Base-by-base conservation (phyloP, 2,113 vertebrate species). In the Cichladusa arquata region DNA sequence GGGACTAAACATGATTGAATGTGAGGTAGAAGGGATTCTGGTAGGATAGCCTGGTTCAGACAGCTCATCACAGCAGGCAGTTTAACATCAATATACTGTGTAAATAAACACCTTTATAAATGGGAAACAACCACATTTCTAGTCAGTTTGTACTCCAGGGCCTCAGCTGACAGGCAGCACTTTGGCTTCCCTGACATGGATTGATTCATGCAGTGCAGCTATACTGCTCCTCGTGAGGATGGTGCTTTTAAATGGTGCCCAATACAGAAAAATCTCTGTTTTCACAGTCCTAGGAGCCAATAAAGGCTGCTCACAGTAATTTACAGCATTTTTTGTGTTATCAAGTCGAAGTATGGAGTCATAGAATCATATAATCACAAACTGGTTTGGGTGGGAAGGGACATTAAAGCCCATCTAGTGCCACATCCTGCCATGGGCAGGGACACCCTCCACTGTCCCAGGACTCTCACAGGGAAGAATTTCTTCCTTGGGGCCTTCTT, bases 291-390 rank as follows among this genome's bases (percentile, higher is more conserved):
- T 36, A 72, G 51, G 40, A 58, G 14, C 42, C 71, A 25, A 16
- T 34, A 56, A 40, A 83, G 4, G 53, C 40, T 90, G n/a, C 14
- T 58, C 47, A 56, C 3, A 34, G n/a, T 15, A 0, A 60, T 38
- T 74, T 14, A 14, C 5, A 50, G 9, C 42, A 58, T 53, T 50
- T 57, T 60, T n/a, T 70, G 5, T 57, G 6, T 80, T 54, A 62
- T 7, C 26, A 11, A 18, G 6, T 51, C 51, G 33, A 65, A 86
- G 57, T 19, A 48, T 1, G 22, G 20, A 40, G 20, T 26, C 29
- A 47, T 2, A 31, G 38, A n/a, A 17, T 26, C 2, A 1, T 3
- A 34, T 2, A 29, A 40, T 34, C n/a, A 5, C 19, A 22, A 24
- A 12, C 2, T 10, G 5, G 25, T 62, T 42, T 48, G 45, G 14